phyloP scores from a whole-genome alignment of 2,113 vertebrate species.

The Buteo buteo region DNA sequence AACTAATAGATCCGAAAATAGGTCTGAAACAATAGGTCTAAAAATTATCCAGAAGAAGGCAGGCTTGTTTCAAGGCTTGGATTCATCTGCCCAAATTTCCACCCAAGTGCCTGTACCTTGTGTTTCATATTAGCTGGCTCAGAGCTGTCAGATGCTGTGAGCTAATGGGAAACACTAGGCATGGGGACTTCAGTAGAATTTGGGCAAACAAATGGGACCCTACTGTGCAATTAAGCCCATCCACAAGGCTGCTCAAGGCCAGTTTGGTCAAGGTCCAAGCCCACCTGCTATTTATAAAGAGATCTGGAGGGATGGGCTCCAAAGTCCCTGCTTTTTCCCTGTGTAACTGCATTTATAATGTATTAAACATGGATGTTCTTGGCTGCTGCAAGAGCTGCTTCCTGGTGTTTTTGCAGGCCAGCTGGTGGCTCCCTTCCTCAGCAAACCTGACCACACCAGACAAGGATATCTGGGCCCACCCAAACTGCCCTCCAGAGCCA shows the following conservation, averaged over 20 bases:
- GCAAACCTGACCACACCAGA: neutral
- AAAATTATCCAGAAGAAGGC: neutral
- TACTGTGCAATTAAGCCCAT: slow-evolving; percentile 14
- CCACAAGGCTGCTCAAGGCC: neutral
- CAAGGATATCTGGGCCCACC: neutral
- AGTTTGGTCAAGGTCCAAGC: neutral
- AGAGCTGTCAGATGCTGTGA: neutral
- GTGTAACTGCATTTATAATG: neutral
- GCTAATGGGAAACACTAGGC: slow-evolving; percentile 10
- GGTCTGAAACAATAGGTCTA: neutral
- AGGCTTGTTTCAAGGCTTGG: neutral
- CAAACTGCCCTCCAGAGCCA: neutral
- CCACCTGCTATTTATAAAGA: slow-evolving; percentile 43
- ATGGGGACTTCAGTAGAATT: neutral
- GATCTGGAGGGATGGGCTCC: neutral
- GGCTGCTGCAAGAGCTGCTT: neutral
- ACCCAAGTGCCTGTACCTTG: neutral
- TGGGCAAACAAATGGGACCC: neutral
- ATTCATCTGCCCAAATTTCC: neutral
- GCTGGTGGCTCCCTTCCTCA: neutral
- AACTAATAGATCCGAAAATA: neutral
- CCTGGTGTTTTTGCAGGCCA: neutral
- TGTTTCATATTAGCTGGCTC: slow-evolving; percentile 18
- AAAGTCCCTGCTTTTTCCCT: neutral
- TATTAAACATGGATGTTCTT: neutral